These are phyloP conservation scores for Zapus hudsonius DNA, from an alignment of 2,113 vertebrate species.

Conservation along the genomic window DNA sequence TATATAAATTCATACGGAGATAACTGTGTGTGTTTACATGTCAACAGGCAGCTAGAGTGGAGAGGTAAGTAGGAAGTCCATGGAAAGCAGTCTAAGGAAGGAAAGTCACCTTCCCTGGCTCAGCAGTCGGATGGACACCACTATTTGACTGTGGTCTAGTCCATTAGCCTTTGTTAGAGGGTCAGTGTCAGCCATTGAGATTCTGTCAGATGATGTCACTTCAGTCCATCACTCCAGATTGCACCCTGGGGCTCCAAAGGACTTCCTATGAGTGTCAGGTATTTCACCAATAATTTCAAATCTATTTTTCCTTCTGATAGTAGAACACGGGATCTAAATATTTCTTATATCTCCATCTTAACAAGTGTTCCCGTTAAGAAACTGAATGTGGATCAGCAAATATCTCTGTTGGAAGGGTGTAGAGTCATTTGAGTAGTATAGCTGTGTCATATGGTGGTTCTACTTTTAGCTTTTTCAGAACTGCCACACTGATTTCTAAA, in stretches of 20 bases:
- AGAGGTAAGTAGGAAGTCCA: neutral
- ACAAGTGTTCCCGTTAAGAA: neutral
- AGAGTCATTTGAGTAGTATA: too few relatives aligned
- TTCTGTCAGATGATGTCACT: neutral
- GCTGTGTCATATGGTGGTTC: too few relatives aligned
- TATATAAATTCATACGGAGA: neutral
- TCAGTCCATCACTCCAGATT: neutral
- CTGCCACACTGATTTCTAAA: too few relatives aligned
- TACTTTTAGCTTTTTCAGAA: too few relatives aligned
- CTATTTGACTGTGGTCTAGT: neutral
- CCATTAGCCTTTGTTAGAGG: neutral
- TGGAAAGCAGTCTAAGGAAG: neutral
- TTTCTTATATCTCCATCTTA: neutral
- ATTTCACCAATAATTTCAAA: neutral
- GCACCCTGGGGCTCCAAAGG: neutral
- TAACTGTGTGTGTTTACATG: neutral
- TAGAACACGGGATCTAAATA: neutral
- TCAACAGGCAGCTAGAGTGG: slow-evolving; percentile 3
- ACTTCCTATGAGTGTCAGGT: neutral
- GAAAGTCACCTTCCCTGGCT: neutral
- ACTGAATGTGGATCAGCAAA: neutral
- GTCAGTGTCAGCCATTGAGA: neutral
- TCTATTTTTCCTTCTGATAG: neutral
- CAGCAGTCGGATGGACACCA: neutral
- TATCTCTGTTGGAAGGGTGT: neutral